These are phyloP conservation scores for Hypotaenidia okinawae DNA, from an alignment of 2,797 vertebrate species.

Conservation along the genomic window DNA sequence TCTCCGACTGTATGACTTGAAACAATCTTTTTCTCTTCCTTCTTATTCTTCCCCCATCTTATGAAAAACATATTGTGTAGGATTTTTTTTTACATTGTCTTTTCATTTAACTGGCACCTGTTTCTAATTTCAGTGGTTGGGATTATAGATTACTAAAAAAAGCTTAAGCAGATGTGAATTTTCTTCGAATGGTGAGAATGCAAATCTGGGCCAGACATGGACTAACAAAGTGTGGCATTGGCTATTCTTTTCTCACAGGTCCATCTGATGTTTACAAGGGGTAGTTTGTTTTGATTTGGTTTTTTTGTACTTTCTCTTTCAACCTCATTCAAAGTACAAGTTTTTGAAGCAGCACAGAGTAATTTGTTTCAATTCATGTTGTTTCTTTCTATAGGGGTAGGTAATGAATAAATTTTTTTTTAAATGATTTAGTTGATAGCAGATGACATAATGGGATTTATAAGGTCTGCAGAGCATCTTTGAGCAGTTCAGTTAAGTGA, in stretches of 20 bases:
- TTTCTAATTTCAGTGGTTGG: conserved; percentile 17
- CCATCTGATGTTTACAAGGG: background rate
- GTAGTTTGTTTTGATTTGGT: background rate
- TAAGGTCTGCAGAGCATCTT: background rate
- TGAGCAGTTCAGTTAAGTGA: background rate
- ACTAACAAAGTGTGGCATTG: background rate
- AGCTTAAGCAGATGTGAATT: conserved; percentile 44
- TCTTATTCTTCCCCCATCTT: background rate
- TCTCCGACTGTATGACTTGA: background rate
- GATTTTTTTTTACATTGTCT: background rate
- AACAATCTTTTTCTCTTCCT: background rate
- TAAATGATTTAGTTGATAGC: background rate
- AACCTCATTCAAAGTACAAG: background rate
- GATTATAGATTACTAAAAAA: conserved; percentile 30
- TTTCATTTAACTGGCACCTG: conserved; percentile 32
- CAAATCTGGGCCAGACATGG: background rate
- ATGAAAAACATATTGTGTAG: background rate
- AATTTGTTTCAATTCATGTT: background rate
- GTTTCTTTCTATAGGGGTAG: background rate
- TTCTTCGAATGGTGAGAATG: background rate
- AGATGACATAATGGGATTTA: background rate
- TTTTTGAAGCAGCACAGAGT: background rate
- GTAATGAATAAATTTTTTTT: background rate
- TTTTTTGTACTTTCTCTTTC: background rate
- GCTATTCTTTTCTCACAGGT: background rate